A percentile compares a stretch with the other conserved stretches of the same genome.
These are phyloP conservation scores for Megaceryle torquata DNA, from an alignment of 2,113 vertebrate genomes.

Conservation along the genomic window DNA sequence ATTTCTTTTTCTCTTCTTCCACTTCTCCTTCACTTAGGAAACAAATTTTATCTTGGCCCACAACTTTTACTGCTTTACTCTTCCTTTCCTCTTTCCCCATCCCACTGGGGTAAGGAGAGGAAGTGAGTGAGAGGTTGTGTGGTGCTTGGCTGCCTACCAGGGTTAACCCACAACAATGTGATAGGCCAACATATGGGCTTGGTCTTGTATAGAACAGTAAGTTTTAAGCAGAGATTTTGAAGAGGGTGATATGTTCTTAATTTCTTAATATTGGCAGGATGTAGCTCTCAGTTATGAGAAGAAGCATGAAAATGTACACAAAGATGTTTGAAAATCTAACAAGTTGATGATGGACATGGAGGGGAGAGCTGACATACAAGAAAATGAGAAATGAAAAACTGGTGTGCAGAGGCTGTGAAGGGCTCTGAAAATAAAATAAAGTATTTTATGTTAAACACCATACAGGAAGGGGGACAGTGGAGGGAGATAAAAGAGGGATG, in stretches of 20 bases:
- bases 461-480: neutral
- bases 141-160: neutral
- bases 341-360: neutral
- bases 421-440: neutral
- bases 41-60: neutral
- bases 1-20: neutral
- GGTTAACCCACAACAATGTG: neutral
- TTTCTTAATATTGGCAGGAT: neutral
- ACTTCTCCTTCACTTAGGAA: neutral
- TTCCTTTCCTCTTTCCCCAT: neutral
- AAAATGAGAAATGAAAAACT: neutral
- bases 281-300: neutral
- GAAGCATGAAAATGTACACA: neutral
- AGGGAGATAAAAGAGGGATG: neutral
- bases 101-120: rapidly evolving
- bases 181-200: neutral
- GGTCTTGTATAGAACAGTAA: neutral
- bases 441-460: neutral
- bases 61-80: neutral
- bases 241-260: neutral
- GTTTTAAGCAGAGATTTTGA: neutral
- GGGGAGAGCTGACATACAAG: neutral
- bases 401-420: neutral
- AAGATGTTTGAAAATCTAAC: neutral
- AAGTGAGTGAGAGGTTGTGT: neutral